Base-by-base conservation (phyloP, 2,888 invertebrate genomes). In the Archaeoteleia sp. region DNA sequence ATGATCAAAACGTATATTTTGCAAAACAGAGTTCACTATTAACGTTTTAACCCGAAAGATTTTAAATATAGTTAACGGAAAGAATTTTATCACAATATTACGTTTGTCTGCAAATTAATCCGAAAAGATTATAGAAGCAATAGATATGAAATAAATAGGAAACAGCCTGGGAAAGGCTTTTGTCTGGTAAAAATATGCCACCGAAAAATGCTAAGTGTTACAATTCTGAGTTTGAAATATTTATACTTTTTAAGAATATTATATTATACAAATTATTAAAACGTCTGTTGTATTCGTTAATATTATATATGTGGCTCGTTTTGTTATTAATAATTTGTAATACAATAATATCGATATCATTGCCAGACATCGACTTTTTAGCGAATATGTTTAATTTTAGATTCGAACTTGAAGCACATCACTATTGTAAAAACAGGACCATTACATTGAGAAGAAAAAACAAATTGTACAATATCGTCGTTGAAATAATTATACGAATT, bases 301-400 rank as follows among this genome's bases (percentile, higher is more conserved):
- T 53, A 32, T 32, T 20, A 53, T 23, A 23, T 32, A 12, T 40
- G 7, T 53, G 15, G 2, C 2, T 7, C 6, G 12, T 40, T 53
- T 51, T 40, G 40, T 23, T 13, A 40, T 17, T 20, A 9, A 13
- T 30, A 9, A 29, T 53, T 53, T 40, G 15, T 32, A 39, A 15
- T 9, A 40, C 30, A 25, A n/a, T 30, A 51, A 51, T 7, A 10
- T 10, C 12, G 30, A 51, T 20, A 42, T 25, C 8, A 20, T 20
- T 25, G 34, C 32, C 34, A 15, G 17, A 54, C 17, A 13, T 29
- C 29, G 30, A 54, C 43, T 54, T 45, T 54, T 27, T 9, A 27
- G 54, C 32, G 43, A 45, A 43, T 37, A 37, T 45, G 20, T 45
- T 42, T 23, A 42, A 54, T n/a, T n/a, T n/a, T n/a, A n/a, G n/a